These are phyloP conservation scores for Calliopsis andreniformis DNA, from an alignment of 1,140 invertebrate species.

Conservation along the genomic window DNA sequence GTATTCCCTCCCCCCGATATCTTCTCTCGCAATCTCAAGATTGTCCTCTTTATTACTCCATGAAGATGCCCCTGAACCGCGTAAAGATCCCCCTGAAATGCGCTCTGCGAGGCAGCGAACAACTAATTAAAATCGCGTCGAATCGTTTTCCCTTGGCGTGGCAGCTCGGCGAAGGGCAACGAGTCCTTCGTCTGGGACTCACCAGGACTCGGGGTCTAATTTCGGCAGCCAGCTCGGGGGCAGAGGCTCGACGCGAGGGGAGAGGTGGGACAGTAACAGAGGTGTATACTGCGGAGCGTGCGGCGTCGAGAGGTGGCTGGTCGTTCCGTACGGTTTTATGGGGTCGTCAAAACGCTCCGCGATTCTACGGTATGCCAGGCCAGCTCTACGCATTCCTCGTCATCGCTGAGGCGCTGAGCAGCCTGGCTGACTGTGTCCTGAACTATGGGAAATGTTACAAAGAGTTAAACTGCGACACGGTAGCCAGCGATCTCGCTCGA, in stretches of 20 bases:
- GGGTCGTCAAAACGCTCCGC: slow-evolving; percentile 76
- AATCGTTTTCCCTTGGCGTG: not conserved
- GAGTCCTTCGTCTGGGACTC: too few species aligned
- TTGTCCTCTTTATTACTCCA: not conserved
- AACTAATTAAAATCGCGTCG: not conserved
- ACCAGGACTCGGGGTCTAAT: not conserved
- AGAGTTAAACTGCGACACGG: slow-evolving; percentile 69
- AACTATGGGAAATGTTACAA: slow-evolving; percentile 69
- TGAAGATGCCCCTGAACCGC: not conserved
- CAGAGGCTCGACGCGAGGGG: not conserved
- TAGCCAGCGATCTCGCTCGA: slow-evolving; percentile 65
- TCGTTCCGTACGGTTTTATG: slow-evolving; percentile 75
- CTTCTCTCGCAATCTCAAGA: not conserved
- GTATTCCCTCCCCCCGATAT: not conserved
- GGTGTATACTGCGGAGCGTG: slow-evolving; percentile 14
- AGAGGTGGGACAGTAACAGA: slow-evolving; percentile 23
- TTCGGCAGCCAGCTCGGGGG: not conserved
- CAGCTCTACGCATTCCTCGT: slow-evolving; percentile 68
- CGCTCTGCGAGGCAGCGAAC: not conserved
- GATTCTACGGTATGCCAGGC: slow-evolving; percentile 72
- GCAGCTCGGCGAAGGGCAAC: too few species aligned
- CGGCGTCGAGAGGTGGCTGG: slow-evolving; percentile 61
- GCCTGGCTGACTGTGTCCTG: slow-evolving; percentile 29
- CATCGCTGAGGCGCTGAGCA: slow-evolving; percentile 44
- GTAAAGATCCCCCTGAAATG: not conserved